phyloP scores from a whole-genome alignment of 2,113 vertebrate genomes.

The Bungarus multicinctus region DNA sequence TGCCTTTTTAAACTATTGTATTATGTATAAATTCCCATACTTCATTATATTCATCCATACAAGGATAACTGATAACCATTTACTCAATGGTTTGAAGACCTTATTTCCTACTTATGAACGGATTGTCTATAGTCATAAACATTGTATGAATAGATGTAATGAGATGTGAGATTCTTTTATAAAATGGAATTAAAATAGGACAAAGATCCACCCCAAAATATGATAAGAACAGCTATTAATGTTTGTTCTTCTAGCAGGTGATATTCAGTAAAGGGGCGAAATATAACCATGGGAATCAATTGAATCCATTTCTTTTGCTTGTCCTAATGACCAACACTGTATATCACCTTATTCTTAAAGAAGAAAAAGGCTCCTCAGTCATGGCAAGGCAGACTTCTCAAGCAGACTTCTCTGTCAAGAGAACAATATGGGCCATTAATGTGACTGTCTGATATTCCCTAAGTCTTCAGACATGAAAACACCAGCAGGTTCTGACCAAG shows the following conservation, averaged over 20 bases:
- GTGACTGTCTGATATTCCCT: not conserved
- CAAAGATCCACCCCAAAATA: not conserved
- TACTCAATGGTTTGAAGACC: not conserved
- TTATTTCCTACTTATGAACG: not conserved
- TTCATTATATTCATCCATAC: not conserved
- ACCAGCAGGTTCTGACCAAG: not conserved
- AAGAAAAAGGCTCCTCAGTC: too few relatives aligned
- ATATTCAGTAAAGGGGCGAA: not conserved
- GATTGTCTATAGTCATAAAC: not conserved
- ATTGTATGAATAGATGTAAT: not conserved
- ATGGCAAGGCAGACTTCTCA: too few relatives aligned
- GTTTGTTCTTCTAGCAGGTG: not conserved
- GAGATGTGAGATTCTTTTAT: not conserved
- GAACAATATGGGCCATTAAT: not conserved
- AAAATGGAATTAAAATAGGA: not conserved
- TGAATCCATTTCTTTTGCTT: not conserved
- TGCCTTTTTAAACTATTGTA: not conserved
- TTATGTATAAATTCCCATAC: not conserved
- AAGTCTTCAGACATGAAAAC: not conserved
- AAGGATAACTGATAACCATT: not conserved
- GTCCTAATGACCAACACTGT: not conserved
- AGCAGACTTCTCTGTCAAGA: too few relatives aligned
- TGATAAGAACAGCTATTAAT: not conserved
- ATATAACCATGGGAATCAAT: not conserved
- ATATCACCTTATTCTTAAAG: too few relatives aligned